Conservation (phyloP, 2,113 vertebrate genomes). For the Tautogolabrus adspersus region DNA sequence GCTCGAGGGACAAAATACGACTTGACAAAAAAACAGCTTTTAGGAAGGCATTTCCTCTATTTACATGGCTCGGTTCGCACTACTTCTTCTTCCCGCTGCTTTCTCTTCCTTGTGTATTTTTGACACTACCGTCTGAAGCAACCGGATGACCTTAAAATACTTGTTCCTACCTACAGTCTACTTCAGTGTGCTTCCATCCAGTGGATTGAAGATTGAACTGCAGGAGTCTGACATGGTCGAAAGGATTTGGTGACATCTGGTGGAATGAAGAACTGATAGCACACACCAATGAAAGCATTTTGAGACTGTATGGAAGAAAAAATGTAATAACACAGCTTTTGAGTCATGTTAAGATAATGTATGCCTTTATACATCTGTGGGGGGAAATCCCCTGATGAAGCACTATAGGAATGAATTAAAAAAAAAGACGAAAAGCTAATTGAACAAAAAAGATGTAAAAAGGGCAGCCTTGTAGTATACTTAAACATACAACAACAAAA, state of each 20-base stretch:
- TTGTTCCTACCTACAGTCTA: neutral
- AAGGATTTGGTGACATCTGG: slow-evolving; percentile 47
- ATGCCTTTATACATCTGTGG: too few species aligned
- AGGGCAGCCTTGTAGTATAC: too few species aligned
- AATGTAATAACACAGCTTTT: too few species aligned
- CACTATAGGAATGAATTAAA: too few species aligned
- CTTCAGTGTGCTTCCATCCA: slow-evolving; percentile 15
- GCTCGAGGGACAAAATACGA: neutral
- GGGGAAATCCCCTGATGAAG: too few species aligned
- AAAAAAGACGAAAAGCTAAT: too few species aligned
- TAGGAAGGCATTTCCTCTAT: neutral
- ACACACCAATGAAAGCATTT: too few species aligned
- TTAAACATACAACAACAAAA: too few species aligned
- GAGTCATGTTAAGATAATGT: too few species aligned
- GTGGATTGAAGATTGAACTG: slow-evolving; percentile 19
- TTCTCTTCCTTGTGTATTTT: neutral
- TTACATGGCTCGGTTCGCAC: neutral
- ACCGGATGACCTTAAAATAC: neutral
- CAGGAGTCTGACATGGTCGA: neutral
- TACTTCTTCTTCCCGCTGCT: neutral
- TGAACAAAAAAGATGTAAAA: too few species aligned
- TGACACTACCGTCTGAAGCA: neutral
- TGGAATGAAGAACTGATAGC: slow-evolving; percentile 2
- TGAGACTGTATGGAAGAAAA: too few species aligned
- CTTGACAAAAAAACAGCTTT: neutral